Evolutionary conservation across 2,888 invertebrate genomes (phyloP).

Genomic region (Drosophila multiciliata): DNA sequence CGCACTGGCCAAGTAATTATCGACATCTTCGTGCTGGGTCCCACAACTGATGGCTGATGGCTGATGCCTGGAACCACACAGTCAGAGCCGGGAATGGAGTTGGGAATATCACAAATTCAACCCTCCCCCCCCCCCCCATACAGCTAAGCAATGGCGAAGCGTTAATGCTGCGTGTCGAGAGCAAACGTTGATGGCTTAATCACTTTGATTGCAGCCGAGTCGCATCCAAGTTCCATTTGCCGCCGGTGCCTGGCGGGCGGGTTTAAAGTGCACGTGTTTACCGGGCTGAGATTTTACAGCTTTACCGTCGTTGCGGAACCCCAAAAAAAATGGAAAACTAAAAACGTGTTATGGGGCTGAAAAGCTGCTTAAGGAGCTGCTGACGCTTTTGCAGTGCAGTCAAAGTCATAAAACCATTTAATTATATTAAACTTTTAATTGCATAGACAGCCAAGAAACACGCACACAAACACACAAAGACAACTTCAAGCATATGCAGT

Average conservation of each 20-base stretch:
- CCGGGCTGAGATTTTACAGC: constrained; percentile 42
- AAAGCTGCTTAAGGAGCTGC: constrained; percentile 48
- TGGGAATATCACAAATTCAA: constrained; percentile 1
- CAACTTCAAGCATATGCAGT: constrained; percentile 68
- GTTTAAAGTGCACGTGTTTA: constrained; percentile 71
- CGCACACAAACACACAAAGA: constrained; percentile 36
- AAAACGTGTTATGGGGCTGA: constrained; percentile 53
- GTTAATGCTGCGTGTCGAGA: constrained; percentile 78
- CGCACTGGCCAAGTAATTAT: constrained; percentile 78
- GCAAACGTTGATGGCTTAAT: constrained; percentile 79
- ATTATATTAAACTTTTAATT: constrained; percentile 84
- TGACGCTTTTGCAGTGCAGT: constrained; percentile 54
- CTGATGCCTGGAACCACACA: constrained; percentile 8
- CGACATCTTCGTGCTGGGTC: constrained; percentile 53
- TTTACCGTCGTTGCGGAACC: constrained; percentile 32
- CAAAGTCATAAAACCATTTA: constrained; percentile 83
- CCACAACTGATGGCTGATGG: constrained; percentile 34
- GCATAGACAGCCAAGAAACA: constrained; percentile 73
- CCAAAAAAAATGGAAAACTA: constrained; percentile 16
- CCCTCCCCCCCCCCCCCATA: neutral
- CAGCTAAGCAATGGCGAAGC: constrained; percentile 48
- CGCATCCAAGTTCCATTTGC: constrained; percentile 47
- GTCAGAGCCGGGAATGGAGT: constrained; percentile 12
- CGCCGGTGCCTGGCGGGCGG: constrained; percentile 27
- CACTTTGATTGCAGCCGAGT: constrained; percentile 62